These are phyloP conservation scores for Chiloscyllium plagiosum DNA, from an alignment of 2,113 vertebrate genomes.

Conservation along the genomic window DNA sequence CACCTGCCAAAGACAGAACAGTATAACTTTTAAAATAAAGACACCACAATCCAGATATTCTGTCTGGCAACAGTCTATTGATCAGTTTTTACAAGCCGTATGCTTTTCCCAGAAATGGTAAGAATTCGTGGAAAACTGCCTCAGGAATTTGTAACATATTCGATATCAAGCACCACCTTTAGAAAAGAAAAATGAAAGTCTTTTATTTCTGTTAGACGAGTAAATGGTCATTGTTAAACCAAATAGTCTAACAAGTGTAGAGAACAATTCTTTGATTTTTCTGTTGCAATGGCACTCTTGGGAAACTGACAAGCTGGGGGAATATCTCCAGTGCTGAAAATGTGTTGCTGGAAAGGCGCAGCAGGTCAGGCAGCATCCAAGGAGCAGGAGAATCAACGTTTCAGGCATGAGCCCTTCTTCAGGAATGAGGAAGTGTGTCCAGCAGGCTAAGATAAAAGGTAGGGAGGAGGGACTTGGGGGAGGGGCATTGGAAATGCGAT, in stretches of 20 bases:
- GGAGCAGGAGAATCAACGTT: too few relatives aligned
- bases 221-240: neutral
- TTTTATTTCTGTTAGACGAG: neutral
- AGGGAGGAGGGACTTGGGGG: too few relatives aligned
- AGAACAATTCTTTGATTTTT: neutral
- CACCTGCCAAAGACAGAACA: neutral
- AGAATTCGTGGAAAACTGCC: neutral
- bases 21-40: neutral
- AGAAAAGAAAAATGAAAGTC: neutral
- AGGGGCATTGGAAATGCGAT: too few relatives aligned
- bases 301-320: neutral
- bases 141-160: neutral
- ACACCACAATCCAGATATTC: neutral
- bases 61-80: neutral
- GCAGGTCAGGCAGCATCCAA: too few relatives aligned
- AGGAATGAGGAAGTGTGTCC: too few relatives aligned
- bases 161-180: neutral
- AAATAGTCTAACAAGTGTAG: neutral
- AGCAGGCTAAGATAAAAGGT: too few relatives aligned
- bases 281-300: slow-evolving; percentile 1
- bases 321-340: too few relatives aligned
- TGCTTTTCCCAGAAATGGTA: neutral
- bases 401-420: too few relatives aligned
- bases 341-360: too few relatives aligned
- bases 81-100: neutral